Evolutionary conservation across 2,797 vertebrate genomes (phyloP).

Genomic region (Siniperca scherzeri): DNA sequence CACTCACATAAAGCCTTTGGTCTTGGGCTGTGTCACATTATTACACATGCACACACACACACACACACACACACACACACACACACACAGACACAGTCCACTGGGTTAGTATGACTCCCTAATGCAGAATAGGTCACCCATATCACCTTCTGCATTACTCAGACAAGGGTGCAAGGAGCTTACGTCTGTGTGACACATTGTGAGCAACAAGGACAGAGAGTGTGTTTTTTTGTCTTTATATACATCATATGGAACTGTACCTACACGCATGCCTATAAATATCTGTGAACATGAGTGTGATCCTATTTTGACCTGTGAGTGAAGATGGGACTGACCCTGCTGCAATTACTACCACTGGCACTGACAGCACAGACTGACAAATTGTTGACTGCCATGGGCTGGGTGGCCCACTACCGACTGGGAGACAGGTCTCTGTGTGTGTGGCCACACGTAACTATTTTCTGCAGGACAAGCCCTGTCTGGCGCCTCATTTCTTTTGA

Average conservation of each 20-base stretch:
- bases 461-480: conserved; percentile 9
- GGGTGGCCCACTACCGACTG: conserved; percentile 3
- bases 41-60: background rate
- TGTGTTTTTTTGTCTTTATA: background rate
- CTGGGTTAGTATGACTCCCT: conserved; percentile 8
- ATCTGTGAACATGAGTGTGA: background rate
- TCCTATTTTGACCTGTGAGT: conserved; percentile 22
- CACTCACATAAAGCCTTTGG: background rate
- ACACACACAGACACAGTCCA: background rate
- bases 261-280: background rate
- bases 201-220: background rate
- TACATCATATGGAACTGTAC: background rate
- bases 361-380: conserved; percentile 22
- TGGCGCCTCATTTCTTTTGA: conserved; percentile 26
- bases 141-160: background rate
- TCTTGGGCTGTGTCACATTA: conserved; percentile 7
- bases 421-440: background rate
- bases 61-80: background rate
- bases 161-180: background rate
- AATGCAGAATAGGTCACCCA: background rate
- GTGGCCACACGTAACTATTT: conserved; percentile 2
- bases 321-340: conserved; percentile 1
- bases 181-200: conserved; percentile 4
- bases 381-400: background rate
- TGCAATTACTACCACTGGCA: background rate